These are phyloP conservation scores for Leptestheria dahalacensis DNA, from an alignment of 1,140 invertebrate genomes.

Conservation along the genomic window DNA sequence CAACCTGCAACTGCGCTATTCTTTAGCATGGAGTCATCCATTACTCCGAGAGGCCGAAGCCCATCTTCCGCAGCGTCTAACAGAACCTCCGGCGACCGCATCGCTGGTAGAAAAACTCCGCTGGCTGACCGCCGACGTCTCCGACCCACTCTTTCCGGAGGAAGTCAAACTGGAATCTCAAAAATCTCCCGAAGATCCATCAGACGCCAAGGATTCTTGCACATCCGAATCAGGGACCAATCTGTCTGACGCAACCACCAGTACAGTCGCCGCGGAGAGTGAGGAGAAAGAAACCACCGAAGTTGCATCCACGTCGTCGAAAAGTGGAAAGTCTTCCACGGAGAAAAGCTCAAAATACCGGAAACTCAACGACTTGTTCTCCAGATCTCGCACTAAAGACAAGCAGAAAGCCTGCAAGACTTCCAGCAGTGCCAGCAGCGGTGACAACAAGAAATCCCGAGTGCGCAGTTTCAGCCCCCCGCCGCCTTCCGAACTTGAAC, in stretches of 20 bases:
- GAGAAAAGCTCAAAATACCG: constrained; percentile 35
- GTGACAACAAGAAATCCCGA: not conserved
- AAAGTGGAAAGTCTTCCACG: not conserved
- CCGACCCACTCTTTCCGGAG: not conserved
- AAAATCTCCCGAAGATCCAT: not conserved
- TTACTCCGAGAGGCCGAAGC: not conserved
- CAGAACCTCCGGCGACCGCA: constrained; percentile 22
- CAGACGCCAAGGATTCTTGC: not conserved
- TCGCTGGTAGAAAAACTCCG: constrained; percentile 66
- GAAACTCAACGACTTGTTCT: constrained; percentile 48
- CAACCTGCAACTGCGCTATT: not conserved
- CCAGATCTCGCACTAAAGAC: constrained; percentile 18
- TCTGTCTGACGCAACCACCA: constrained; percentile 33
- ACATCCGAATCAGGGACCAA: not conserved
- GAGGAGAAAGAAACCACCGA: constrained; percentile 4
- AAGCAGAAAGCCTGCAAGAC: constrained; percentile 32
- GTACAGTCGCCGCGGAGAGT: constrained; percentile 2
- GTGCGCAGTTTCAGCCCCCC: constrained; percentile 13
- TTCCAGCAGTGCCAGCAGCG: constrained; percentile 22
- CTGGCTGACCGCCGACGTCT: constrained; percentile 39
- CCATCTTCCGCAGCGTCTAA: not conserved
- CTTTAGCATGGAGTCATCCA: not conserved
- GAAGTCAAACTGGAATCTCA: not conserved
- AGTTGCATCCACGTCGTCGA: not conserved
- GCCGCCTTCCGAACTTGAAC: constrained; percentile 16